Evolutionary conservation across 2,888 invertebrate species (phyloP), one percentile per base, ranked within the genome.

Genomic region (Drosophila limbata): DNA sequence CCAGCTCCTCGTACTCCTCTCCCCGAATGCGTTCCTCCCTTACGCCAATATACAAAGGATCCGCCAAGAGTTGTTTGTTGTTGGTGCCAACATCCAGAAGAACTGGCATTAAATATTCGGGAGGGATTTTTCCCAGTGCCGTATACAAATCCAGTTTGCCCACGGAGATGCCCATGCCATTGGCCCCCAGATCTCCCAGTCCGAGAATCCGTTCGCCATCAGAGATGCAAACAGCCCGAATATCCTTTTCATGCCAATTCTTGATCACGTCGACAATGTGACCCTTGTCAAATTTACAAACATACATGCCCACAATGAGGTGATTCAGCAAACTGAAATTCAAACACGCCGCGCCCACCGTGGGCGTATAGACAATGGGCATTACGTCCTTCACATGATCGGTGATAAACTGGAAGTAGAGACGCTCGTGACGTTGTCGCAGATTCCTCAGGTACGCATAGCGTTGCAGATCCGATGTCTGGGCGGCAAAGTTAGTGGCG

Each of bases 311-410:
- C 33, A 21, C 0, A 1, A 19, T n/a, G 33, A 21, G 6, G n/a
- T 21, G 35, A n/a, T 56, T 33, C 33, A 44, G 21, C 11, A 35
- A 21, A 5, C 98, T 98, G 92, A 96, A 99, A 91, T 97, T 96
- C 93, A 98, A 97, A 93, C 99, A 99, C 10, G 98, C 99, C 72
- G 96, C 93, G 6, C 99, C 99, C 17, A 99, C 99, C 0, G 98
- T 98, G 0, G 99, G 99, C 0, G 99, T 99, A 93, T 99, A 99
- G 19, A 99, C 97, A 59, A 99, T 94, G 0, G 99, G 99, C 97
- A 99, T 96, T 94, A 97, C 95, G 57, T 96, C 95, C 35, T 96
- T 95, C 6, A 98, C 96, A 91, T 98, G 95, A 80, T 97, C 96
- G 21, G 94, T 94, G 39, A 98, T 93, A 52, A 98, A 95, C 8